A percentile compares a stretch with the other conserved stretches of the same genome.
phyloP scores from a whole-genome alignment of 2,888 invertebrate species.

The Caenorhabditis sp. region DNA sequence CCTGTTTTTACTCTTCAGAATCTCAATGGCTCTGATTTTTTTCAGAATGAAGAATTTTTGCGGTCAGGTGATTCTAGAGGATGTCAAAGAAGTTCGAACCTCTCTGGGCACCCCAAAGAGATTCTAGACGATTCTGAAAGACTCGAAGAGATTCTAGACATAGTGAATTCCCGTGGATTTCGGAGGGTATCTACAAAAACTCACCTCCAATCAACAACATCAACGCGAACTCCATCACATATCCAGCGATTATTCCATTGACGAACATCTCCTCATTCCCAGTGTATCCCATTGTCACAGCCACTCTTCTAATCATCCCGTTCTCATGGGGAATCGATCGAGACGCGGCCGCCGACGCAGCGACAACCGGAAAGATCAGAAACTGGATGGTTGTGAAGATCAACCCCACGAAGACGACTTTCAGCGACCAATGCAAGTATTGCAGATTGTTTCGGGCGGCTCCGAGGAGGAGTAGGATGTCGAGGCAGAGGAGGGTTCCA shows the following conservation, averaged over 20 bases:
- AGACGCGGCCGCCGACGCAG: slow-evolving; percentile 9
- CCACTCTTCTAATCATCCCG: not conserved
- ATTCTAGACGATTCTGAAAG: too few relatives aligned
- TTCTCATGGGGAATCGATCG: not conserved
- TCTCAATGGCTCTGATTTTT: too few relatives aligned
- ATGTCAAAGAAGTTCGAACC: too few relatives aligned
- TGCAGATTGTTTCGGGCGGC: not conserved
- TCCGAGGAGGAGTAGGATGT: not conserved
- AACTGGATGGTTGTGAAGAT: not conserved
- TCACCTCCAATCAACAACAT: slow-evolving; percentile 1
- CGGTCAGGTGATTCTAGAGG: too few relatives aligned
- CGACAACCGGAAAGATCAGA: slow-evolving; percentile 4
- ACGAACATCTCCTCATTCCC: slow-evolving; percentile 1
- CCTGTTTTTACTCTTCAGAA: too few relatives aligned
- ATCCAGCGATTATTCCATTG: not conserved
- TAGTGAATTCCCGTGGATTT: too few relatives aligned
- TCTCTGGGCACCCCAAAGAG: too few relatives aligned
- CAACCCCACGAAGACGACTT: slow-evolving; percentile 1
- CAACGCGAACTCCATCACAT: not conserved
- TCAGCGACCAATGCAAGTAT: not conserved
- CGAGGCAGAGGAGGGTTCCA: not conserved
- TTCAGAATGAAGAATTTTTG: too few relatives aligned
- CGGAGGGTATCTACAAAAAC: too few relatives aligned
- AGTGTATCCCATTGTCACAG: not conserved
- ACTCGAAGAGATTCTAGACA: too few relatives aligned